Evolutionary conservation across 2,888 invertebrate species (phyloP).

Genomic region (Spilarctia lutea): DNA sequence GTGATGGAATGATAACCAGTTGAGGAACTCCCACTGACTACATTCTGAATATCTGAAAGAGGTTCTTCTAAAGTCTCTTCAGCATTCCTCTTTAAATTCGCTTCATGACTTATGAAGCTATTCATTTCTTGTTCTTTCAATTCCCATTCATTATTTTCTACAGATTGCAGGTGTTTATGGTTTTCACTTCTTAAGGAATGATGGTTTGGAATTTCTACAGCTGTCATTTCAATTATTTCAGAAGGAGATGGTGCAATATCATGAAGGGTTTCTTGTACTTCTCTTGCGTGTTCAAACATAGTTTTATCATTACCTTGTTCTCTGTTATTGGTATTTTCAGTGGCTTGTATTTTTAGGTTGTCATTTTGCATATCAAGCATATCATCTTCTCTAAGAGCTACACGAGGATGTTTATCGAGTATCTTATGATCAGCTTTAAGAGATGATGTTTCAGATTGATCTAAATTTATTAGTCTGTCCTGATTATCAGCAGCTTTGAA

Average conservation of each 20-base stretch:
- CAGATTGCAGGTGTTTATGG: constrained; percentile 27
- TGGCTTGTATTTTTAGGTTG: constrained; percentile 22
- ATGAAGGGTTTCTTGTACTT: constrained; percentile 28
- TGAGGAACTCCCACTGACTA: not conserved
- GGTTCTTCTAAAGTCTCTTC: not conserved
- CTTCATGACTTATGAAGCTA: constrained; percentile 15
- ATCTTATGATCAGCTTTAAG: constrained; percentile 26
- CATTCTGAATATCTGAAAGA: not conserved
- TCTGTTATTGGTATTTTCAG: not conserved
- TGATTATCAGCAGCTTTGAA: constrained; percentile 55
- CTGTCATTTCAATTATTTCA: constrained; percentile 47
- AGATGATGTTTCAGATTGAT: constrained; percentile 28
- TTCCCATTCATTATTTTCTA: constrained; percentile 22
- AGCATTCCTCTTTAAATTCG: not conserved
- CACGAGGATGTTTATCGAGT: constrained; percentile 22
- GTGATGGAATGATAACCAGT: not conserved
- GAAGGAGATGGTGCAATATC: constrained; percentile 55
- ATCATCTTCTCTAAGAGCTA: constrained; percentile 13
- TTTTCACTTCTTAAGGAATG: constrained; percentile 38
- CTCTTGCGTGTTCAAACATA: constrained; percentile 18
- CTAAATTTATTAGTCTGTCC: constrained; percentile 25
- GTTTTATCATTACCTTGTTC: constrained; percentile 12
- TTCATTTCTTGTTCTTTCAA: constrained; percentile 9
- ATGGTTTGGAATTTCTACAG: constrained; percentile 35
- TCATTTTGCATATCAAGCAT: constrained; percentile 35